Conservation (phyloP, 2,113 vertebrate species). For the Gobius niger region DNA sequence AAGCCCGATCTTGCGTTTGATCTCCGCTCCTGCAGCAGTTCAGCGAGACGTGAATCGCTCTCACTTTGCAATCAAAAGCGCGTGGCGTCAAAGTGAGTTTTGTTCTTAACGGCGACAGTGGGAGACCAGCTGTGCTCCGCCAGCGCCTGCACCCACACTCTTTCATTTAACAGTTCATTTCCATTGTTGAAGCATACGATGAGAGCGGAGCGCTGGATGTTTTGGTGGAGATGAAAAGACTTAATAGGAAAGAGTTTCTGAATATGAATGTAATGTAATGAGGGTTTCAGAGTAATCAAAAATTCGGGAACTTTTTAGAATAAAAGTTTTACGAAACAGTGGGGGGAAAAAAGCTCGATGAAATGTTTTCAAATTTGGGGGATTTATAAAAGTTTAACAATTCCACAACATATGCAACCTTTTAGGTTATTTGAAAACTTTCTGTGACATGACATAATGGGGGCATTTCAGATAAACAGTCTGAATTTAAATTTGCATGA, state of each 20-base stretch:
- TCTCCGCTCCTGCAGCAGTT: not conserved
- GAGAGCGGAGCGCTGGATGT: not conserved
- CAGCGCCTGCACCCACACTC: not conserved
- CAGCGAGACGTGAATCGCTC: not conserved
- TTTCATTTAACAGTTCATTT: constrained; percentile 9
- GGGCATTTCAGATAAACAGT: not conserved
- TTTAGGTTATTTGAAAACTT: too few relatives aligned
- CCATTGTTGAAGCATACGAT: constrained; percentile 1
- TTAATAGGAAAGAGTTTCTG: not conserved
- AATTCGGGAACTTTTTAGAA: not conserved
- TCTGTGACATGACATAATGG: too few relatives aligned
- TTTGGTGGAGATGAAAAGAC: constrained; percentile 9
- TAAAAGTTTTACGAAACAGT: not conserved
- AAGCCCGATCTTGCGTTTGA: not conserved
- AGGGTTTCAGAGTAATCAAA: not conserved
- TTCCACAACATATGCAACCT: too few relatives aligned
- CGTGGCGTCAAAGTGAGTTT: not conserved
- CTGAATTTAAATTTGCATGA: too few relatives aligned
- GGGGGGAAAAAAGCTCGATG: not conserved
- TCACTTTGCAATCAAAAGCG: constrained; percentile 6
- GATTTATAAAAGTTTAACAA: too few relatives aligned
- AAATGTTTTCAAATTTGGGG: not conserved
- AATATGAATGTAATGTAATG: not conserved
- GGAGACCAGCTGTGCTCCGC: not conserved
- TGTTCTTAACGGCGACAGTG: not conserved